Base-by-base conservation (phyloP, 2,888 invertebrate genomes). In the Rhyacophila evoluta region DNA sequence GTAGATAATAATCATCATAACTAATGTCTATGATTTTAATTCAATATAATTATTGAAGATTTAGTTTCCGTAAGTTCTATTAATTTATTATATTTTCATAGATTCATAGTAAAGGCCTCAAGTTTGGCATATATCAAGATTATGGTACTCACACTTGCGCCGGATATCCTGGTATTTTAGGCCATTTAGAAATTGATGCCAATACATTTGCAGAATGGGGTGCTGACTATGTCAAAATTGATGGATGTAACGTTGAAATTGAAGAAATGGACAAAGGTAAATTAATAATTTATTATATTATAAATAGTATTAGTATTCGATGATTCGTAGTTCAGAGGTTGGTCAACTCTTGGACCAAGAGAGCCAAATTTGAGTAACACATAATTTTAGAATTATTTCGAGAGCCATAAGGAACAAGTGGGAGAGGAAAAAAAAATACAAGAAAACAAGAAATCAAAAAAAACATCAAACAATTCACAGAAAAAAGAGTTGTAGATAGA, bases 41-140 rank as follows among this genome's bases (percentile, higher is more conserved):
- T n/a, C n/a, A n/a, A n/a, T 38, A 2, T 11, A 12, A 12, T n/a
- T n/a, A 12, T 11, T 38, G 38, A 38, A 11, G 12, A 37, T 37
- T 8, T 37, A 37, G 6, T 37, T 37, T 37, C 6, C 8, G n/a
- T n/a, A 37, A 11, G 37, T 37, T 15, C 25, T 27, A 74, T 2
- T 19, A 11, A n/a, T 39, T 6, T 77, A 33, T n/a, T 67, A 29
- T 70, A 33, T 71, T 55, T 75, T 41, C 83, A n/a, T 83, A 94
- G 94, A 88, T 95, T 75, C 95, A 95, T 84, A 85, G 86, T 0
- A 91, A 89, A 83, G 94, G 94, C 0, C 86, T 95, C 4, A 94
- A 94, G 85, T 93, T 95, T 85, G 95, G 95, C 2, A 91, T 95
- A 79, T 96, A 96, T 84, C 94, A 93, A 84, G 95, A 95, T 85